A percentile compares a stretch with the other conserved stretches of the same genome.
These are phyloP conservation scores for Elanus axillaris DNA, from an alignment of 2,113 vertebrate species.

Conservation along the genomic window DNA sequence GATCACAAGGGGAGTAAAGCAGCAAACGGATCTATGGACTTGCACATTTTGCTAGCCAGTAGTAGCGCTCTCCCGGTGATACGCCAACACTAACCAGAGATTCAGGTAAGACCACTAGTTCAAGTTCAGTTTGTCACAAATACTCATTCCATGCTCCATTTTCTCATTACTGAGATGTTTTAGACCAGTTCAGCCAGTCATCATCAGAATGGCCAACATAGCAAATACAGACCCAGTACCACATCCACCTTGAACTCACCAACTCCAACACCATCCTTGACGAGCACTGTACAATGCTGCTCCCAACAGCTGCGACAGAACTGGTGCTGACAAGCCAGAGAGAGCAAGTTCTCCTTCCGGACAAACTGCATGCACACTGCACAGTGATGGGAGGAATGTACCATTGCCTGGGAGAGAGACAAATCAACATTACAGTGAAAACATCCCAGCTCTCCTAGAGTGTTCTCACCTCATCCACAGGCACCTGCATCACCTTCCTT, in stretches of 20 bases:
- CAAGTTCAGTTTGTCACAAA: background rate
- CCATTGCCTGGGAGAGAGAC: conserved; percentile 64
- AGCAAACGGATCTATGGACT: background rate
- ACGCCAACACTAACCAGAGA: background rate
- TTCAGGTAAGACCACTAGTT: background rate
- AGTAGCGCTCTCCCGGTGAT: background rate
- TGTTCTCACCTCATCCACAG: background rate
- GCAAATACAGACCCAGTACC: background rate
- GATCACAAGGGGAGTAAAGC: background rate
- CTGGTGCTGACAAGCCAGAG: conserved; percentile 94
- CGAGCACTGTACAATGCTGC: conserved; percentile 95
- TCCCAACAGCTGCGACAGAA: conserved; percentile 99
- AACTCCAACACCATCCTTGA: conserved; percentile 95
- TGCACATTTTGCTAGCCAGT: background rate
- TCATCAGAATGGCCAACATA: background rate
- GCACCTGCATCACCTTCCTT: background rate
- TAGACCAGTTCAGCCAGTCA: background rate
- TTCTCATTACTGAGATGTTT: background rate
- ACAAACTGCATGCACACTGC: conserved; percentile 98
- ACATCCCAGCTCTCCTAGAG: background rate
- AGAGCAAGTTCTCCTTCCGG: conserved; percentile 89
- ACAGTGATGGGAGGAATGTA: conserved; percentile 89
- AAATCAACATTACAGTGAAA: background rate
- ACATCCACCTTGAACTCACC: conserved; percentile 75
- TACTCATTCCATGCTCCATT: background rate